Conservation (phyloP, 2,888 invertebrate genomes). For the Dermolepida albohirtum region DNA sequence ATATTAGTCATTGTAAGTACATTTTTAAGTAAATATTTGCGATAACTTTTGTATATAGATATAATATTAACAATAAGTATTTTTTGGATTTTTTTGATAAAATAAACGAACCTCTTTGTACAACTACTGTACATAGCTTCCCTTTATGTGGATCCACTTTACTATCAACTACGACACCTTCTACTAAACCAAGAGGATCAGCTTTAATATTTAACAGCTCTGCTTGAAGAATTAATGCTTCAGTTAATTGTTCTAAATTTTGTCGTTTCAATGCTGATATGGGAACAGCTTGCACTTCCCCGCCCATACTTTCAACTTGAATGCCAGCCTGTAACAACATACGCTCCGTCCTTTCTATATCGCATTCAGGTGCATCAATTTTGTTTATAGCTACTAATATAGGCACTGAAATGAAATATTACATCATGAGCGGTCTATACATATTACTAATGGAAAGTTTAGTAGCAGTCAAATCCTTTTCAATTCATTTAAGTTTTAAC, state of each 20-base stretch:
- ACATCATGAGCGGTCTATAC: too few species aligned
- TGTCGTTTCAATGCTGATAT: slow-evolving; percentile 90
- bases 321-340: slow-evolving; percentile 84
- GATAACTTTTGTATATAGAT: too few species aligned
- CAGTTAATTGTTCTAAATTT: slow-evolving; percentile 82
- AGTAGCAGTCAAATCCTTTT: too few species aligned
- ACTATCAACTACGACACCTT: slow-evolving; percentile 93
- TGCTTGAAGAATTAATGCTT: slow-evolving; percentile 85
- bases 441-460: too few species aligned
- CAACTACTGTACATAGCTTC: slow-evolving; percentile 84
- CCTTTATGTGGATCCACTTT: slow-evolving; percentile 76
- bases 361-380: slow-evolving; percentile 91
- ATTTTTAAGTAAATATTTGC: too few species aligned
- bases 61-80: too few species aligned
- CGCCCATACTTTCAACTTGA: slow-evolving; percentile 87
- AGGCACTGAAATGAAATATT: slow-evolving; percentile 76
- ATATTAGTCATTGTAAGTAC: too few species aligned
- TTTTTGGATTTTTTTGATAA: neutral
- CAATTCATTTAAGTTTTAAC: too few species aligned
- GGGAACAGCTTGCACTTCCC: slow-evolving; percentile 90
- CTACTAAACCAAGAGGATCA: slow-evolving; percentile 85
- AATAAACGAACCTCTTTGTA: slow-evolving; percentile 71
- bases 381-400: slow-evolving; percentile 98
- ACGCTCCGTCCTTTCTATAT: slow-evolving; percentile 85
- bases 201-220: slow-evolving; percentile 89